Percentiles rank a stretch among this genome's conserved stretches.
Conservation (phyloP, 2,113 vertebrate species). For the Abramis brama region DNA sequence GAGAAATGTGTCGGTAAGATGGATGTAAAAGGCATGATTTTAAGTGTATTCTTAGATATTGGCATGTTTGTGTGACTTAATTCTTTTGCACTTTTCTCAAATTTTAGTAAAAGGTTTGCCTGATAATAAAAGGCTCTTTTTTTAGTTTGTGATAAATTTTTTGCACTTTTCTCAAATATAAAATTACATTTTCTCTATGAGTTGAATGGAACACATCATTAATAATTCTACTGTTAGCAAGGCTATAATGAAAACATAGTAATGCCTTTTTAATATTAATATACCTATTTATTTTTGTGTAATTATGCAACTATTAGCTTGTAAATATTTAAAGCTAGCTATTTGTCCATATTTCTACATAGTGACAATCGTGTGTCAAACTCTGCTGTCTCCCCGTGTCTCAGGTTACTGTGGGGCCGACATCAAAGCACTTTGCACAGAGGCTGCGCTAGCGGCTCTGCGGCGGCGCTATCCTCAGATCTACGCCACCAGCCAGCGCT, state of each 20-base stretch:
- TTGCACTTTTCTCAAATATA: background rate
- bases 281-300: background rate
- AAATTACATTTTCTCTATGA: background rate
- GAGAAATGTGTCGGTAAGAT: conserved; percentile 99
- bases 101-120: no score
- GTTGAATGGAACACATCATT: background rate
- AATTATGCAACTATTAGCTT: background rate
- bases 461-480: conserved; percentile 97
- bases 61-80: background rate
- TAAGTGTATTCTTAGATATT: background rate
- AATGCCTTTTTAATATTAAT: background rate
- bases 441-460: conserved; percentile 92
- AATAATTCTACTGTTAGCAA: background rate
- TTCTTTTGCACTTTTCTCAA: no score
- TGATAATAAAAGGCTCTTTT: no score
- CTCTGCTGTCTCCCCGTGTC: background rate
- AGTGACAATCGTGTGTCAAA: background rate
- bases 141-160: no score
- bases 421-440: conserved; percentile 99
- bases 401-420: conserved; percentile 98
- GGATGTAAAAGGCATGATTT: background rate
- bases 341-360: background rate
- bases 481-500: conserved; percentile 93
- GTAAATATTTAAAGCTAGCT: background rate
- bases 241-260: background rate